A percentile compares a stretch with the other conserved stretches of the same genome.
Conservation (phyloP, 1,140 invertebrate species). For the Cyphomyrmex costatus region DNA sequence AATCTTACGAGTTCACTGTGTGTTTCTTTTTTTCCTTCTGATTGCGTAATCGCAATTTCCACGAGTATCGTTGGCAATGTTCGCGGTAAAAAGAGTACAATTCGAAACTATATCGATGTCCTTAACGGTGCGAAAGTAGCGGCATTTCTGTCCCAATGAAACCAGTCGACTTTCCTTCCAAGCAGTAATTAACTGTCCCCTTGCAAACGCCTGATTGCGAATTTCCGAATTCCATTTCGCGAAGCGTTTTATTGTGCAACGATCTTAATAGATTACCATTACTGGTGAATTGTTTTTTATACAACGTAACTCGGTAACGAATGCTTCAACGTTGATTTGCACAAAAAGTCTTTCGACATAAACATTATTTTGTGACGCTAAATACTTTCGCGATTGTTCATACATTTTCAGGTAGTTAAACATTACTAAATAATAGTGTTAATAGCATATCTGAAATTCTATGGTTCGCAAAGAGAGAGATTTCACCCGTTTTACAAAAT, state of each 20-base stretch:
- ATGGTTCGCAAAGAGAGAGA: slow-evolving; percentile 28
- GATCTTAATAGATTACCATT: slow-evolving; percentile 27
- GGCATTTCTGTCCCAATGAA: slow-evolving; percentile 31
- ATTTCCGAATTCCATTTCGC: slow-evolving; percentile 42
- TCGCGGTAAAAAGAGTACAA: slow-evolving; percentile 35
- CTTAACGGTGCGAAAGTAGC: slow-evolving; percentile 30
- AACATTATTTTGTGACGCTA: slow-evolving; percentile 17
- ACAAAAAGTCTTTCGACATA: background rate
- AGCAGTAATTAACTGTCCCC: slow-evolving; percentile 61
- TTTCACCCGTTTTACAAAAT: slow-evolving; percentile 53
- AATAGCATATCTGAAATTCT: slow-evolving; percentile 46
- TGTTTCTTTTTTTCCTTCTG: slow-evolving; percentile 27
- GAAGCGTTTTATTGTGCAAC: slow-evolving; percentile 14
- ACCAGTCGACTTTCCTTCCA: slow-evolving; percentile 45
- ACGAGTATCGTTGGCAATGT: background rate
- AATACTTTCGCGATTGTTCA: slow-evolving; percentile 6
- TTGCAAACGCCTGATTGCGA: slow-evolving; percentile 34
- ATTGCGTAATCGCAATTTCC: slow-evolving; percentile 51
- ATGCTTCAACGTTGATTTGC: slow-evolving; percentile 13
- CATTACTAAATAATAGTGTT: slow-evolving; percentile 39
- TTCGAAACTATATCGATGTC: slow-evolving; percentile 39
- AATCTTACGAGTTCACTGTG: background rate
- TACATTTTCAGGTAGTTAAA: slow-evolving; percentile 38
- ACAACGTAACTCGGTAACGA: slow-evolving; percentile 13
- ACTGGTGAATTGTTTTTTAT: background rate